phyloP scores from a whole-genome alignment of 2,797 vertebrate genomes.

The Forpus xanthops region DNA sequence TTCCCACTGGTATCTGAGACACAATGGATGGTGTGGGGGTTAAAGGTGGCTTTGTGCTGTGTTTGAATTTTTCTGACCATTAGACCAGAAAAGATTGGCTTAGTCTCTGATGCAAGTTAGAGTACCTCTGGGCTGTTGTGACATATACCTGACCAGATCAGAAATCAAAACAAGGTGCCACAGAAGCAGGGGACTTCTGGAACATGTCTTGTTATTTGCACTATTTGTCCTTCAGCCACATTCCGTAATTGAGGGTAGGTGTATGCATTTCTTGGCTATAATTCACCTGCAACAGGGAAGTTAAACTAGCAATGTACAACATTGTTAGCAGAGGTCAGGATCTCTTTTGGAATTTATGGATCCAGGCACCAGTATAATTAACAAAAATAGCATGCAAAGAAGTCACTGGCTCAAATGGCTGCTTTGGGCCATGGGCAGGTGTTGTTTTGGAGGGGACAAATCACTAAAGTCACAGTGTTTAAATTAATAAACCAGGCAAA shows the following conservation, averaged over 20 bases:
- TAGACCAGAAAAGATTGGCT: constrained; percentile 27
- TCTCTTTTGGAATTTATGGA: not conserved
- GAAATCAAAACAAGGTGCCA: not conserved
- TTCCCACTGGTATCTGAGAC: not conserved
- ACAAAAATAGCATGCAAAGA: not conserved
- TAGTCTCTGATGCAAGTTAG: not conserved
- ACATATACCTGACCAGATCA: not conserved
- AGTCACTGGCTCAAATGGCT: not conserved
- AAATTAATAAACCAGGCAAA: not conserved
- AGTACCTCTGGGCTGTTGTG: constrained; percentile 26
- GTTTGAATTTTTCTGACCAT: not conserved
- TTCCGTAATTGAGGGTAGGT: not conserved
- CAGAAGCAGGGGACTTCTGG: not conserved
- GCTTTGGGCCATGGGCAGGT: not conserved
- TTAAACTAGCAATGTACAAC: not conserved
- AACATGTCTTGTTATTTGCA: not conserved
- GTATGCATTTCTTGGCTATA: not conserved
- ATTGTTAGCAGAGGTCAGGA: not conserved
- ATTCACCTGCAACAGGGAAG: not conserved
- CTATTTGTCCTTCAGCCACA: not conserved
- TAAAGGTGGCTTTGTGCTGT: not conserved
- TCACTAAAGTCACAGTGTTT: not conserved
- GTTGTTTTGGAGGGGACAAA: not conserved
- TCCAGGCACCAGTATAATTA: not conserved
- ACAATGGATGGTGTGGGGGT: not conserved